Evolutionary conservation across 1,140 invertebrate species (phyloP).

Genomic region (Drosophila prosaltans): DNA sequence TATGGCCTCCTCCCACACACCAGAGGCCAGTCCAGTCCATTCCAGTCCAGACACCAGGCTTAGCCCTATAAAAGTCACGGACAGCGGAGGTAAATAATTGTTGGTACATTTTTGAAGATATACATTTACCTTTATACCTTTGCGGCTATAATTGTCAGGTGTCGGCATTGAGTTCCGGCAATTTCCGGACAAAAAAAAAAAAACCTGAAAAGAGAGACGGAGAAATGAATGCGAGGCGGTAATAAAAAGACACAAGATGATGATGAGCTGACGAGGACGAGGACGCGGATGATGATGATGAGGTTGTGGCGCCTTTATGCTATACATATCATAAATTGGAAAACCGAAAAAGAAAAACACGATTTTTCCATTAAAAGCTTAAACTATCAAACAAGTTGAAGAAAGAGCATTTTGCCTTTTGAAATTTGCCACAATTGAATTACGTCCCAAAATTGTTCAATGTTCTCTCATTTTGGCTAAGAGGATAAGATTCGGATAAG

Average conservation of each 20-base stretch:
- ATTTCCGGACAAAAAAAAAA: conserved; percentile 63
- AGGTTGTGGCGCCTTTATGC: conserved; percentile 26
- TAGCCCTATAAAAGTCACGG: conserved; percentile 37
- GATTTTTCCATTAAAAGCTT: conserved; percentile 72
- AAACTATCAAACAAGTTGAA: conserved; percentile 55
- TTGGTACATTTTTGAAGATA: conserved; percentile 16
- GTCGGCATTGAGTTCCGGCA: conserved; percentile 67
- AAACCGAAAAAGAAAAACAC: conserved; percentile 42
- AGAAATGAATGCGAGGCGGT: conserved; percentile 53
- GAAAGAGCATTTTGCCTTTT: conserved; percentile 1
- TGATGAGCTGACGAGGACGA: conserved; percentile 4
- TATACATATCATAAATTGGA: conserved; percentile 40
- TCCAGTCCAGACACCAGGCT: not conserved
- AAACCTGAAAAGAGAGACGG: conserved; percentile 20
- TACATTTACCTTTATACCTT: conserved; percentile 53
- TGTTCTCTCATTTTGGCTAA: not conserved
- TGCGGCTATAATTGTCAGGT: conserved; percentile 76
- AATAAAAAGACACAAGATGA: conserved; percentile 53
- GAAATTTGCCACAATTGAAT: conserved; percentile 40
- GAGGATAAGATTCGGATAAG: conserved; percentile 19
- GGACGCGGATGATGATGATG: conserved; percentile 9
- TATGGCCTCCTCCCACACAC: conserved; percentile 28
- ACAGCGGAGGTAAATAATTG: conserved; percentile 46
- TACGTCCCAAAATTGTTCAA: conserved; percentile 19
- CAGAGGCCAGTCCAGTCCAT: not conserved